Evolutionary conservation across 1,140 invertebrate species (phyloP), one percentile per base, ranked within the genome.

Genomic region (Macrosteles quadrilineatus): DNA sequence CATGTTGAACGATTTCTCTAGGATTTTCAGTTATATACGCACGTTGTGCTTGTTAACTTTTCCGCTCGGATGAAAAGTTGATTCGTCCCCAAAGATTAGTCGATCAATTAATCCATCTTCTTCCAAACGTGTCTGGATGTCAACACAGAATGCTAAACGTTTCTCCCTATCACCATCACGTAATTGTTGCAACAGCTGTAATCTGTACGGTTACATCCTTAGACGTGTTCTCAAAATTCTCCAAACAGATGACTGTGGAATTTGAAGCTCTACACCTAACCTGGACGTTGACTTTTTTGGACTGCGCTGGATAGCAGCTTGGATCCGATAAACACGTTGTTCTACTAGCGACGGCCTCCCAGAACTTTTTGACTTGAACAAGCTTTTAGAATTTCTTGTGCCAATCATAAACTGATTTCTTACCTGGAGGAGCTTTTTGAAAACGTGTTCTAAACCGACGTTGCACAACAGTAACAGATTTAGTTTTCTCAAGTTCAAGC

Each of bases 1-100:
- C 27, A 19, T 50, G 47, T n/a, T 50, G 2, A 6, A 50, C 47
- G 3, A 19, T 50, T 50, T 19, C 47, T 11, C n/a, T 6, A 19
- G 47, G 47, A 19, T 50, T 50, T 50, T 50, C 47, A 50, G 47
- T 50, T 50, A 50, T 50, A 50, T 50, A 50, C 47, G 47, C 3
- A 50, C 47, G n/a, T 50, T 50, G n/a, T 50, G 36, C n/a, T 11
- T 19, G 47, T 4, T 50, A 11, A 50, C 21, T 21, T 50, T 50
- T 11, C 47, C 6, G 21, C 47, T 50, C 4, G n/a, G 3, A 50
- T 50, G 47, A 50, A 50, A 50, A 3, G 21, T 50, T 50, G 47
- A 50, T 19, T 50, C n/a, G n/a, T 50, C 47, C 3, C 47, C n/a
- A 19, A 50, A 50, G 6, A 21, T 21, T 19, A 21, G n/a, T 4